Conservation (phyloP, 2,113 vertebrate genomes). For the Phrynosoma platyrhinos region DNA sequence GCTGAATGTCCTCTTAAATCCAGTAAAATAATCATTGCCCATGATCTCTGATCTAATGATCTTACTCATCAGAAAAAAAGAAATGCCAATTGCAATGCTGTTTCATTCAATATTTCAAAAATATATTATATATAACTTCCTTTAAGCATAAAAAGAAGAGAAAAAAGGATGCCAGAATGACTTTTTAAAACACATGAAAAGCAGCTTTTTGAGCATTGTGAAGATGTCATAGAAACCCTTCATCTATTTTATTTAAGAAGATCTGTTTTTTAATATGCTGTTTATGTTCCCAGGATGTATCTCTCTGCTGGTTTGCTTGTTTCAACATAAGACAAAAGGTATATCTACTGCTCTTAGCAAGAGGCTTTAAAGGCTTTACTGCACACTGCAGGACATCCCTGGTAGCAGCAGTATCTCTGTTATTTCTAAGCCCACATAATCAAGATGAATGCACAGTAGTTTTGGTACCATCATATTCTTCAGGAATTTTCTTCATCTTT, state of each 20-base stretch:
- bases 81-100: background rate
- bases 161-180: background rate
- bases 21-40: background rate
- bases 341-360: conserved; percentile 31
- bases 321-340: conserved; percentile 55
- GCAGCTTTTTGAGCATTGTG: too few relatives aligned
- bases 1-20: background rate
- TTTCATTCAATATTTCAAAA: background rate
- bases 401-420: conserved; percentile 56
- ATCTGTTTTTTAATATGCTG: background rate
- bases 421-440: conserved; percentile 58
- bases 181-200: too few relatives aligned
- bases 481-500: background rate
- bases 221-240: background rate
- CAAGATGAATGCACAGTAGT: conserved; percentile 33
- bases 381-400: conserved; percentile 28
- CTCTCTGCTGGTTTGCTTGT: conserved; percentile 34
- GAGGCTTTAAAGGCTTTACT: conserved; percentile 49
- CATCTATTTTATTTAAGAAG: background rate
- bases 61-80: background rate
- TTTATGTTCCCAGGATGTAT: conserved; percentile 24
- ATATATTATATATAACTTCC: too few relatives aligned
- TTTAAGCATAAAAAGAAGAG: too few relatives aligned
- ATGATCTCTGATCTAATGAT: background rate
- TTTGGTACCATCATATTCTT: background rate